A percentile compares a stretch with the other conserved stretches of the same genome.
Conservation (phyloP, 2,113 vertebrate species). For the Ceuthmochares aereus region DNA sequence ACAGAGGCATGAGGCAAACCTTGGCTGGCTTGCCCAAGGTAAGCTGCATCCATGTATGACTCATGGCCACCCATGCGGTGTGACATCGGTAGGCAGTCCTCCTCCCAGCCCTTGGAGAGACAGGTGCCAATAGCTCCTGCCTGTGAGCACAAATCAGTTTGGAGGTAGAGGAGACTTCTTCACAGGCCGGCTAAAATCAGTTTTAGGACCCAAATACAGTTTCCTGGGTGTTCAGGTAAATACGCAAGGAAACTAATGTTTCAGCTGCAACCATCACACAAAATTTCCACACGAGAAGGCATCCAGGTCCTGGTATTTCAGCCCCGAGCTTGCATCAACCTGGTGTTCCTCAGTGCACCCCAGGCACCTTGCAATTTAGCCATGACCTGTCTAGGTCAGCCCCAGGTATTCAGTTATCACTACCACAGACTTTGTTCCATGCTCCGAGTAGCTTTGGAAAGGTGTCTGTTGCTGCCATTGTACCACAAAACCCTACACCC, state of each 20-base stretch:
- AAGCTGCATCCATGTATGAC: background rate
- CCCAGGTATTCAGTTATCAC: background rate
- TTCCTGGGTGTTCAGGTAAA: background rate
- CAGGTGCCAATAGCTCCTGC: background rate
- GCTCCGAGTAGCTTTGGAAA: background rate
- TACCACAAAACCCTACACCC: background rate
- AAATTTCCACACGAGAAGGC: background rate
- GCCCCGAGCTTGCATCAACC: background rate
- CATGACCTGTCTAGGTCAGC: background rate
- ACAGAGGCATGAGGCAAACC: background rate
- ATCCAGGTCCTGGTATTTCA: background rate
- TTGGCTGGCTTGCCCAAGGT: accelerated
- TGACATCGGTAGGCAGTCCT: background rate
- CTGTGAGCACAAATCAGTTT: accelerated
- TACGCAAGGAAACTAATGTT: background rate
- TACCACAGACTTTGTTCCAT: background rate
- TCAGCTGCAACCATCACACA: background rate
- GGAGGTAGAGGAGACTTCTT: background rate
- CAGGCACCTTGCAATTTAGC: background rate
- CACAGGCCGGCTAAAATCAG: background rate
- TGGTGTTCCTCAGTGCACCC: background rate
- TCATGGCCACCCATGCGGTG: background rate
- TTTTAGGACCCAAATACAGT: background rate
- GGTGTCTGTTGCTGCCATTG: background rate
- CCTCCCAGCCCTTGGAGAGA: background rate